Evolutionary conservation across 1,140 invertebrate species (phyloP).

Genomic region (Eumeta japonica): DNA sequence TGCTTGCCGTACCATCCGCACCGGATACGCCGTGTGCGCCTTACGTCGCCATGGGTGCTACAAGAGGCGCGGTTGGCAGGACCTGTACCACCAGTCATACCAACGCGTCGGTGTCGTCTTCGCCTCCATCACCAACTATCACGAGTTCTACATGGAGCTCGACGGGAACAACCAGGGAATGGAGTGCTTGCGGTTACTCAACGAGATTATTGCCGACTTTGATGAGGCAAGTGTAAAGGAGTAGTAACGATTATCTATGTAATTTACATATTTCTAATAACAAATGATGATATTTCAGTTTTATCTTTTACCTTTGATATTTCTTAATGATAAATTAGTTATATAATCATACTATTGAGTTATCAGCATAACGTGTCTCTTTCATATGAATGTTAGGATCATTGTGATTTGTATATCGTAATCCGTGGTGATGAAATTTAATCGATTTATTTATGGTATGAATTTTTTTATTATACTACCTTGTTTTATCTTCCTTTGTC

Average conservation of each 20-base stretch:
- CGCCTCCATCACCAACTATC: constrained; percentile 93
- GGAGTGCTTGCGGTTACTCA: constrained; percentile 74
- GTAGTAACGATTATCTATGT: not conserved
- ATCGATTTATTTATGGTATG: too few species aligned
- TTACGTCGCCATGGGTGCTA: constrained; percentile 15
- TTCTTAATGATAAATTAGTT: too few species aligned
- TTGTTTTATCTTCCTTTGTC: too few species aligned
- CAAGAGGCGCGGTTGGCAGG: constrained; percentile 61
- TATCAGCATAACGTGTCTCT: not conserved
- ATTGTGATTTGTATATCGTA: too few species aligned
- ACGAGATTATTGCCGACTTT: constrained; percentile 89
- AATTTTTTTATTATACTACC: too few species aligned
- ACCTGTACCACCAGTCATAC: constrained; percentile 93
- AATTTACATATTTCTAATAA: too few species aligned
- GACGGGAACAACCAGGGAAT: constrained; percentile 92
- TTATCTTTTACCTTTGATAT: too few species aligned
- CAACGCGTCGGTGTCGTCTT: constrained; percentile 89
- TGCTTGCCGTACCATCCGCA: constrained; percentile 9
- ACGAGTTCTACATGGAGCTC: constrained; percentile 93
- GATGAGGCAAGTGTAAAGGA: constrained; percentile 69
- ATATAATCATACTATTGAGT: constrained; percentile 5
- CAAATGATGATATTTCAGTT: too few species aligned
- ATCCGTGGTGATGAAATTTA: too few species aligned
- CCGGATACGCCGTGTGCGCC: not conserved
- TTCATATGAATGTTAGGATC: too few species aligned